Evolutionary conservation across 2,113 vertebrate species (phyloP).

Genomic region (Mormyrus lacerda): DNA sequence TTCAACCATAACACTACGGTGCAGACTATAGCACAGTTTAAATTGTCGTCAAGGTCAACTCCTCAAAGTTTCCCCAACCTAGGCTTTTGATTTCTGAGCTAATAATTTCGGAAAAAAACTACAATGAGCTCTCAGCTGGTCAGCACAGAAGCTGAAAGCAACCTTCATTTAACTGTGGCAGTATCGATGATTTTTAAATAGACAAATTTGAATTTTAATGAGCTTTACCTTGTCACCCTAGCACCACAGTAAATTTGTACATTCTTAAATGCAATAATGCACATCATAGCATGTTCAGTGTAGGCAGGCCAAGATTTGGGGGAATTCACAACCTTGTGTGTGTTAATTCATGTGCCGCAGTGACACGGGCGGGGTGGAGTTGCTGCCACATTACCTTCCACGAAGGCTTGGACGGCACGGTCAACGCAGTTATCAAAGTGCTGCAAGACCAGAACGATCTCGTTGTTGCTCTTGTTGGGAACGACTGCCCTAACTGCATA

Average conservation of each 20-base stretch:
- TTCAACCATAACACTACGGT: neutral
- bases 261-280: neutral
- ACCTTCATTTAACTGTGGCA: neutral
- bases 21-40: neutral
- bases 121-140: neutral
- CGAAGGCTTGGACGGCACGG: slow-evolving; percentile 85
- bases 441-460: slow-evolving; percentile 89
- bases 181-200: neutral
- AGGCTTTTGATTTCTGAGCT: neutral
- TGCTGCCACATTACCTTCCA: slow-evolving; percentile 74
- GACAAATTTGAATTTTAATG: neutral
- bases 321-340: neutral
- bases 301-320: neutral
- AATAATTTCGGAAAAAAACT: neutral
- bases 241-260: neutral
- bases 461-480: slow-evolving; percentile 95
- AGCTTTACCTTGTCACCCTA: neutral
- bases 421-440: slow-evolving; percentile 93
- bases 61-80: neutral
- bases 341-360: neutral
- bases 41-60: neutral
- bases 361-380: too few species aligned
- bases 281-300: neutral
- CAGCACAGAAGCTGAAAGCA: neutral
- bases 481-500: slow-evolving; percentile 83